Evolutionary conservation across 2,113 vertebrate genomes (phyloP), one percentile per base, ranked within the genome.

Genomic region (Centropus unirufus): DNA sequence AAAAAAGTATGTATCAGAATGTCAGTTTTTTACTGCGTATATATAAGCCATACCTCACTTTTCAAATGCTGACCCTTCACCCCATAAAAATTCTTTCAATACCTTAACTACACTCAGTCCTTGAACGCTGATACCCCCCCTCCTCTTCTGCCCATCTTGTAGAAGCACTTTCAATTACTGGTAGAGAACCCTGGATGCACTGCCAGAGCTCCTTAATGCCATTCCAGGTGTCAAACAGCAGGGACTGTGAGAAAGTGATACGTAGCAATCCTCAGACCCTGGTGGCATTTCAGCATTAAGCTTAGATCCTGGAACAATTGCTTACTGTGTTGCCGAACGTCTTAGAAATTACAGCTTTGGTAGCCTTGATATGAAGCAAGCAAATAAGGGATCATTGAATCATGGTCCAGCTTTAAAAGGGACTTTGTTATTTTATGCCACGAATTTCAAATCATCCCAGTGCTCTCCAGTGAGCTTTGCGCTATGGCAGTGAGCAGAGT

Each of bases 171-270:
- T 52, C n/a, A 64, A 2, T 66, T 88, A 32, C 34, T 72, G 49
- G 34, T 89, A 34, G 19, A 63, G 34, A 61, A 13, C 40, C 40
- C 64, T 46, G 27, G 29, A 54, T 64, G 8, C 40, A 34, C 73
- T 49, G 67, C 73, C 66, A 82, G 79, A 69, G 55, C 64, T 72
- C 79, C 79, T 87, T 83, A 72, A 55, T 86, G 79, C 93, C 34
- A 14, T 68, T 94, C 85, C 90, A 92, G 83, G 76, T 88, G 95
- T 90, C 85, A 78, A 49, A 52, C 61, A 93, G 83, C 58, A 68
- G 73, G 83, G 61, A 54, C 77, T 92, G 24, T 83, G 81, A 87
- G 87, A 81, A 80, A 95, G 80, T 73, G 78, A 8, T 78, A 68
- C 42, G 66, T 30, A 68, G 73, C 81, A 90, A 54, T 72, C 81